Base-by-base conservation (phyloP, 2,888 invertebrate genomes). In the Elmis aenea region DNA sequence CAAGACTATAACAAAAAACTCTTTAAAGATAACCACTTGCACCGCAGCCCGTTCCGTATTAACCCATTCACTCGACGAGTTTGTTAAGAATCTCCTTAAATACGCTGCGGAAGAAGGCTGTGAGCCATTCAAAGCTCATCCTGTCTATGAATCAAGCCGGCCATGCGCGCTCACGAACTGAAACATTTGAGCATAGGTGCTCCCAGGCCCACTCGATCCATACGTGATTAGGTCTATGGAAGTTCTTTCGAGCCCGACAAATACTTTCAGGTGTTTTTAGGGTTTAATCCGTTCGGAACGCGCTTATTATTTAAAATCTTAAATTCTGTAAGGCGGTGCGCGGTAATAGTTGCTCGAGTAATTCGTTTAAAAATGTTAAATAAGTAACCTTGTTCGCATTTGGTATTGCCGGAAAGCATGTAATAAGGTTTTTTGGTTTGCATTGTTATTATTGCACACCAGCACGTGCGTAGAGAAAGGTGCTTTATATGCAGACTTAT, bases 141-240 rank as follows among this genome's bases (percentile, higher is more conserved):
- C 58, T 59, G 60, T 51, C 51, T 46, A 51, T 59, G 59, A 61
- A 59, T 59, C 61, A 47, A 48, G 35, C 42, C 28, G 42, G 29
- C 51, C 51, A 60, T 61, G 61, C 61, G 45, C 49, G 57, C 53
- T 57, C 61, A 61, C 61, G 61, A 52, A 54, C 59, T 37, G 48
- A 44, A 48, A 49, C 48, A 39, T 46, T 46, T 47, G 43, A 43
- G n/a, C n/a, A 36, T 42, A 42, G 42, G 42, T 43, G 40, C 48
- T 45, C 48, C 45, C 45, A 45, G 38, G 46, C 42, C 37, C 50
- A 44, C 38, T 35, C 44, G 50, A 45, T 38, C 45, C 51, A 55
- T 52, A 54, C 55, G 57, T 58, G 57, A 56, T 58, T 58, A 50
- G 39, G 46, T 41, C 31, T 41, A 36, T 41, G 40, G 35, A 27